Conservation (phyloP, 2,113 vertebrate species). For the Mus musculus region GRCm39 chr10:56991501-56992000, state of each 20-base stretch:
- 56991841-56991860: background rate
- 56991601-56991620: background rate
- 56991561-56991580: background rate
- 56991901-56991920: background rate
- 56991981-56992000: background rate
- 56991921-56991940: background rate
- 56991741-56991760: background rate
- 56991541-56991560: background rate
- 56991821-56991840: background rate
- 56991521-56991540: background rate
- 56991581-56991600: background rate
- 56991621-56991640: background rate
- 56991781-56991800: background rate
- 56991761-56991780: background rate
- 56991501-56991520: background rate
- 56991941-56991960: background rate
- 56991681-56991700: background rate
- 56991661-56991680: background rate
- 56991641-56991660: background rate
- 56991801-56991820: background rate
- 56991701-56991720: background rate
- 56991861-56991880: too few species aligned
- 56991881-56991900: background rate
- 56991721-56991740: constrained; percentile 7
- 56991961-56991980: background rate